Percentiles rank a stretch among this genome's conserved stretches.
Evolutionary conservation across 2,797 vertebrate species (phyloP).

Genomic region (Thamnophis elegans): DNA sequence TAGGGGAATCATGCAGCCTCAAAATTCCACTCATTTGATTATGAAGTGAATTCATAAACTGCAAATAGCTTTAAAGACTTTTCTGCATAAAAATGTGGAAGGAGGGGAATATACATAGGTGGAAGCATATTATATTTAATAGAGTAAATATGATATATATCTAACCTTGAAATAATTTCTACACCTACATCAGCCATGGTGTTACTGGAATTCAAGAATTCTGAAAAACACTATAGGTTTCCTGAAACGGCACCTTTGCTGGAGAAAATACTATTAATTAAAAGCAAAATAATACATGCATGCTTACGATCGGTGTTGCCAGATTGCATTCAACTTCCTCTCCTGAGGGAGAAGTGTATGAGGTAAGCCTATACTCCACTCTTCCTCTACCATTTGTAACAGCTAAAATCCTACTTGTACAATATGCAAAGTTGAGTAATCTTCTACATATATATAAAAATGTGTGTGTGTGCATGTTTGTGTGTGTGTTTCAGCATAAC

Average conservation of each 20-base stretch:
- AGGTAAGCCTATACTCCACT: background rate
- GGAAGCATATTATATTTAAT: conserved; percentile 43
- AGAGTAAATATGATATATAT: conserved; percentile 22
- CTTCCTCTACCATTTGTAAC: background rate
- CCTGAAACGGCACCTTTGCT: conserved; percentile 40
- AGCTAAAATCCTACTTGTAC: background rate
- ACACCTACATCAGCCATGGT: background rate
- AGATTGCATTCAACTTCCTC: background rate
- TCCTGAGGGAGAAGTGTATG: background rate
- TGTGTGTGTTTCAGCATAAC: no score
- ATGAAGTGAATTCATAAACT: conserved; percentile 58
- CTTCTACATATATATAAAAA: no score
- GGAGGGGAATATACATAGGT: conserved; percentile 40
- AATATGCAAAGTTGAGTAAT: background rate
- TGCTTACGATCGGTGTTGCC: background rate
- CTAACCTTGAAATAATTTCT: conserved; percentile 24
- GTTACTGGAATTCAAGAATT: conserved; percentile 8
- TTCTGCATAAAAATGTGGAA: conserved; percentile 40
- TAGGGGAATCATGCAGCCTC: conserved; percentile 35
- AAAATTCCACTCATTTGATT: conserved; percentile 46
- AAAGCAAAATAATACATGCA: conserved; percentile 26
- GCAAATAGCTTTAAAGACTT: conserved; percentile 48
- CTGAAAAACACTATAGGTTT: conserved; percentile 42
- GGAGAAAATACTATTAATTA: conserved; percentile 24
- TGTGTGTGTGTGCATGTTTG: no score